Percentiles rank a stretch among this genome's conserved stretches.
phyloP scores from a whole-genome alignment of 2,113 vertebrate genomes.

The Onychorhynchus coronatus region DNA sequence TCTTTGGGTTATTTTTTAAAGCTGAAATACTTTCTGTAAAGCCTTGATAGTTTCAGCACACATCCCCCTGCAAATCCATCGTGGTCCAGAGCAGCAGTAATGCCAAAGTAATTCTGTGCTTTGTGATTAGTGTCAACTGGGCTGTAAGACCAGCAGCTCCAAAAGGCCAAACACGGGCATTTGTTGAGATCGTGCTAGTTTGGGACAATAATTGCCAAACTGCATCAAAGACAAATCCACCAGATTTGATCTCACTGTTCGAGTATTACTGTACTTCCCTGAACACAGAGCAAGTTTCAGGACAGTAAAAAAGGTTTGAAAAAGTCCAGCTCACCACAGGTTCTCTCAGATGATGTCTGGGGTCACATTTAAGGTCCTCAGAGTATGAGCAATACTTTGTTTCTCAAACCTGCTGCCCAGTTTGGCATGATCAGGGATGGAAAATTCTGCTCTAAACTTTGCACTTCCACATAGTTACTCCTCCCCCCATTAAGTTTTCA shows the following conservation, averaged over 20 bases:
- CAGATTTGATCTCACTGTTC: background rate
- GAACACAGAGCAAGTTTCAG: background rate
- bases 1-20: background rate
- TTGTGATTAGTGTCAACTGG: background rate
- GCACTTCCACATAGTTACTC: background rate
- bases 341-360: background rate
- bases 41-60: background rate
- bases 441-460: background rate
- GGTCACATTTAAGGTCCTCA: background rate
- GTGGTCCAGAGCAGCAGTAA: background rate
- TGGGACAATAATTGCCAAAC: constrained; percentile 6
- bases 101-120: background rate
- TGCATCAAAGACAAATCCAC: constrained; percentile 1
- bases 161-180: background rate
- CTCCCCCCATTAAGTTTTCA: background rate
- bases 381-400: background rate
- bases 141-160: background rate
- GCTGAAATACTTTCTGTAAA: background rate
- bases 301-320: background rate
- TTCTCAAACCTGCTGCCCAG: background rate
- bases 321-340: background rate
- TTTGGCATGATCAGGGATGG: background rate
- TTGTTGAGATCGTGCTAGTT: background rate
- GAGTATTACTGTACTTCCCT: background rate
- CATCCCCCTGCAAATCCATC: background rate